Base-by-base conservation (phyloP, 1,140 invertebrate genomes). In the Drosophila baimaii region DNA sequence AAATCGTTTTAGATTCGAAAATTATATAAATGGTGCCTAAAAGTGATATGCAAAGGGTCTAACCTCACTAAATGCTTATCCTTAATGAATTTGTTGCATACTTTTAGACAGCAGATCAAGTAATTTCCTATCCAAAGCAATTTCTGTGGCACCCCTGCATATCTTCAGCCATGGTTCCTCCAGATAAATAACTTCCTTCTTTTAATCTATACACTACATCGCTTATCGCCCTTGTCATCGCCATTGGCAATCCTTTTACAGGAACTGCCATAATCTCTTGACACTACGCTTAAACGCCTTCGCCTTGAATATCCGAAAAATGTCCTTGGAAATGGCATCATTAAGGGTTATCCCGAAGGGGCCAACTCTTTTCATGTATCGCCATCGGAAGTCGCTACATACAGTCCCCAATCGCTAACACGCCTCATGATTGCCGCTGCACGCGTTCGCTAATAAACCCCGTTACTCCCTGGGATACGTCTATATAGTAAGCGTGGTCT, bases 361-460 rank as follows among this genome's bases (percentile, higher is more conserved):
- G 49, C 59, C 56, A 77, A 71, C 66, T 68, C 75, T 70, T 83
- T 86, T 83, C 72, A 69, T 77, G 79, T 81, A 77, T 80, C n/a
- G 83, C 89, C 83, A 74, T 89, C 83, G 84, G 84, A 88, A 88
- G 88, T 88, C 82, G 77, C 79, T 73, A 65, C 61, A 75, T 73
- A 58, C 49, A 71, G 78, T 70, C 58, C 44, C 23, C 54, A 63
- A 37, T 29, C 43, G 70, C 83, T 88, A 88, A 89, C 84, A 66
- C 83, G 84, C 79, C 84, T 89, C 77, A 70, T 83, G 76, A 88
- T 88, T 88, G 80, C 83, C 84, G 33, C 61, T 62, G 83, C 83
- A 88, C 83, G 83, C 83, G 81, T n/a, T 65, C 69, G 64, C 81
- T 85, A 85, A 85, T 85, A 85, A 85, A 79, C 77, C 57, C 39